Evolutionary conservation across 1,140 invertebrate genomes (phyloP).

Genomic region (Diprion similis): DNA sequence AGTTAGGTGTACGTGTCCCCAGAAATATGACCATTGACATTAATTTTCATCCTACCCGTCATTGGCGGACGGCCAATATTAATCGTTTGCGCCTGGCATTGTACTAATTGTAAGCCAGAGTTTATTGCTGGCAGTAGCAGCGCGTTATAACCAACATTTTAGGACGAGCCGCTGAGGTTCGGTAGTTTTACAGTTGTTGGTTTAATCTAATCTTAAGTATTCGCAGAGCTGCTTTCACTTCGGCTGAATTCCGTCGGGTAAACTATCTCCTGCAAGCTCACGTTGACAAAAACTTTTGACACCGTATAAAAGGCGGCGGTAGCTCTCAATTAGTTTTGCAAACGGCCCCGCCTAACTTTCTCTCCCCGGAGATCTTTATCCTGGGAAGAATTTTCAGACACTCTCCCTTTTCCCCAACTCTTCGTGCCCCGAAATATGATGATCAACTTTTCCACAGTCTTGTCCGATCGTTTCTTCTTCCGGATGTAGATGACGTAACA

Average conservation of each 20-base stretch:
- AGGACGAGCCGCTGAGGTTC: no score
- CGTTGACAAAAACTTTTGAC: slow-evolving; percentile 7
- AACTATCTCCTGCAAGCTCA: not conserved
- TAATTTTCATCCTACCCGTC: no score
- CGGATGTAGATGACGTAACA: not conserved
- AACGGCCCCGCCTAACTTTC: not conserved
- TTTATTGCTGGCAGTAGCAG: no score
- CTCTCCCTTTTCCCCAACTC: not conserved
- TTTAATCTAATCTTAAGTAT: slow-evolving; percentile 2
- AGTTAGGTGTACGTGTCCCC: no score
- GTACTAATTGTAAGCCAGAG: no score
- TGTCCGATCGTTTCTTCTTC: not conserved
- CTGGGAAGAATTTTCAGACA: not conserved
- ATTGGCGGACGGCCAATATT: no score
- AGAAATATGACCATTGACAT: no score
- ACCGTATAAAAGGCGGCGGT: not conserved
- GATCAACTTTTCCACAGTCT: not conserved
- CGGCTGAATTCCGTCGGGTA: not conserved
- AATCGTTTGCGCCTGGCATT: no score
- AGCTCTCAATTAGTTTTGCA: not conserved
- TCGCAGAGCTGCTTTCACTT: not conserved
- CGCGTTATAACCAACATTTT: no score
- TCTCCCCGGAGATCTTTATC: not conserved
- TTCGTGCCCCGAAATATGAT: not conserved
- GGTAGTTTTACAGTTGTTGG: not conserved